Conservation (phyloP, 2,888 invertebrate genomes). For the Abrostola triplasia region DNA sequence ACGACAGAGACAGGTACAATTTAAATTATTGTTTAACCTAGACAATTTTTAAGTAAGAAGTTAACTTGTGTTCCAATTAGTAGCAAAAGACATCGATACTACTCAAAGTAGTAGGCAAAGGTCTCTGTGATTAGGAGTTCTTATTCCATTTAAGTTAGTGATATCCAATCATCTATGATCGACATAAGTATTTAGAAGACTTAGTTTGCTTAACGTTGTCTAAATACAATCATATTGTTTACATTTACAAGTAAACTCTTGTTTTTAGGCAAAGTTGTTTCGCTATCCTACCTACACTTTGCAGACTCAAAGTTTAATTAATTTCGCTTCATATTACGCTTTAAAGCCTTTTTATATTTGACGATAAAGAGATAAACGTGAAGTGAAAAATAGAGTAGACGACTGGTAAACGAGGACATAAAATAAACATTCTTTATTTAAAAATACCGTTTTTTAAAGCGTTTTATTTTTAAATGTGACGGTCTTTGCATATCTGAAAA, state of each 20-base stretch:
- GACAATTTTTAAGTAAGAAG: no score
- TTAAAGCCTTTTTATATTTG: constrained; percentile 25
- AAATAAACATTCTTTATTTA: constrained; percentile 12
- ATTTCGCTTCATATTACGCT: constrained; percentile 24
- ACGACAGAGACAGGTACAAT: no score
- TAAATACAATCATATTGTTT: neutral
- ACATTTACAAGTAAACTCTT: constrained; percentile 9
- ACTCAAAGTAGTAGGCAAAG: no score
- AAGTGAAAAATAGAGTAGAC: constrained; percentile 24
- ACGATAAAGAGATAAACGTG: constrained; percentile 28
- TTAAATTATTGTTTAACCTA: no score
- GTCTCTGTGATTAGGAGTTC: no score
- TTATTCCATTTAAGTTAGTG: no score
- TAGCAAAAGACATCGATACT: no score
- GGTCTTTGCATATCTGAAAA: constrained; percentile 17
- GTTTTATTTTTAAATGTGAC: constrained; percentile 24
- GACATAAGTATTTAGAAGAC: neutral
- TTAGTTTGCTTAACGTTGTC: neutral
- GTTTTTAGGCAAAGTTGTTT: constrained; percentile 24
- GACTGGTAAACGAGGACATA: constrained; percentile 15
- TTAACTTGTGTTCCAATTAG: no score
- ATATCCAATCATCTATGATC: no score
- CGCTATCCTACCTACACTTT: constrained; percentile 22
- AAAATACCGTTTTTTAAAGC: constrained; percentile 30
- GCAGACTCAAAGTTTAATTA: constrained; percentile 37